These are phyloP conservation scores for Beaufortia kweichowensis DNA, from an alignment of 2,113 vertebrate genomes.

Conservation along the genomic window DNA sequence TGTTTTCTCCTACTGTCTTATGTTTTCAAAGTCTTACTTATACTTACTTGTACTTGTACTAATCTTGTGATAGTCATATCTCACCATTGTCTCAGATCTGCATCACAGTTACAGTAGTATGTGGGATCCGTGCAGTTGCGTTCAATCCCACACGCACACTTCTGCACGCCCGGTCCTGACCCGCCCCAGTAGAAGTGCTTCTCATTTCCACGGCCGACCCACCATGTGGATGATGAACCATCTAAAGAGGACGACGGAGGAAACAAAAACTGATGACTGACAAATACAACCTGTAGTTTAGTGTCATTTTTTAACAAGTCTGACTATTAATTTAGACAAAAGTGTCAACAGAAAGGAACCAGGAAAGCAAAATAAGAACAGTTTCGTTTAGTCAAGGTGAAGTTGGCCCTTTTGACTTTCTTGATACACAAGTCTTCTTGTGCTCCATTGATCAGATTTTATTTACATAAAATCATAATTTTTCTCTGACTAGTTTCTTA, in stretches of 20 bases:
- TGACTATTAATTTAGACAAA: background rate
- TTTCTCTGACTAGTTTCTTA: too few relatives aligned
- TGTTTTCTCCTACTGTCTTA: too few relatives aligned
- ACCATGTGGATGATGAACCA: slow-evolving; percentile 88
- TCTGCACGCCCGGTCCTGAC: slow-evolving; percentile 94
- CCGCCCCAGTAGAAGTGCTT: slow-evolving; percentile 96
- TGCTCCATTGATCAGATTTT: too few relatives aligned
- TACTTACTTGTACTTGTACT: too few relatives aligned
- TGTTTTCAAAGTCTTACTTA: too few relatives aligned
- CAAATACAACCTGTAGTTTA: background rate
- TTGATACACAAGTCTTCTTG: too few relatives aligned
- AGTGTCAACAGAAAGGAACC: background rate
- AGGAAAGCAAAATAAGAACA: too few relatives aligned
- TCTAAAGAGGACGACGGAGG: slow-evolving; percentile 67
- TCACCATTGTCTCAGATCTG: slow-evolving; percentile 90
- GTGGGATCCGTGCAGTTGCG: slow-evolving; percentile 89
- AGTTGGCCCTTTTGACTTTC: too few relatives aligned
- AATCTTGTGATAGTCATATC: slow-evolving; percentile 54
- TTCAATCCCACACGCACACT: slow-evolving; percentile 95
- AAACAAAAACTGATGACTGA: background rate
- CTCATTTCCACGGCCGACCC: slow-evolving; percentile 91
- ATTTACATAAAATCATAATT: too few relatives aligned
- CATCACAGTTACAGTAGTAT: slow-evolving; percentile 93
- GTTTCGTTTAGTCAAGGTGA: too few relatives aligned
- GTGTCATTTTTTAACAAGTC: background rate